phyloP scores from a whole-genome alignment of 1,140 invertebrate genomes.

The fruit fly (Drosophila melanogaster) region DNA sequence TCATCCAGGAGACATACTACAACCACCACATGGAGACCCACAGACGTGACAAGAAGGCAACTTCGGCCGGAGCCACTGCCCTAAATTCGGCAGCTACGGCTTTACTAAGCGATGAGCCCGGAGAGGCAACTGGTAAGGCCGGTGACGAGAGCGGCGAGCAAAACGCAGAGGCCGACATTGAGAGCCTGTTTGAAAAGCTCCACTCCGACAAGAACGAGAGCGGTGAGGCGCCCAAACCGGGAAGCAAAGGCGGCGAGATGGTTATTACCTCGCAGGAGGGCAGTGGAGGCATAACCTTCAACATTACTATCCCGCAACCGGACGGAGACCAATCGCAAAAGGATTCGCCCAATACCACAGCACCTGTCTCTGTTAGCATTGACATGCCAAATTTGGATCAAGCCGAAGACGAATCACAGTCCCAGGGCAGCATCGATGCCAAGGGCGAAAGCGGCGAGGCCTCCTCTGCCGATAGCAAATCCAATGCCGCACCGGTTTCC shows the following conservation, averaged over 20 bases:
- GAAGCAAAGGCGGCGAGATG: conserved; percentile 62
- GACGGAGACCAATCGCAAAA: conserved; percentile 69
- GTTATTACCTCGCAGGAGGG: conserved; percentile 83
- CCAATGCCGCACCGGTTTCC: conserved; percentile 71
- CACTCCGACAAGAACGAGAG: conserved; percentile 82
- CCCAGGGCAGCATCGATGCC: conserved; percentile 54
- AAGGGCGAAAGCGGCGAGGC: conserved; percentile 32
- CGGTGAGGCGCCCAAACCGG: conserved; percentile 40
- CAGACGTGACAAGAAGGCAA: conserved; percentile 70
- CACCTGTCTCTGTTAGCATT: conserved; percentile 79
- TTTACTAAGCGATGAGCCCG: conserved; percentile 68
- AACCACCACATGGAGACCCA: conserved; percentile 84
- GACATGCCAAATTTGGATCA: conserved; percentile 83
- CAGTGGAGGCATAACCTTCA: conserved; percentile 83
- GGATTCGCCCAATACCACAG: conserved; percentile 65
- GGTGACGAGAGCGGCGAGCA: conserved; percentile 55
- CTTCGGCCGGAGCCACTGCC: conserved; percentile 37
- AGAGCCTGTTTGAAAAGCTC: conserved; percentile 84
- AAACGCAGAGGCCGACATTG: conserved; percentile 79
- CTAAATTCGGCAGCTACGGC: conserved; percentile 72
- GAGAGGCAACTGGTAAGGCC: conserved; percentile 31
- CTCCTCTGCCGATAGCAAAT: conserved; percentile 50
- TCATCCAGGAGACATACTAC: conserved; percentile 84
- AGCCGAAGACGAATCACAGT: conserved; percentile 77
- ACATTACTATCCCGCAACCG: conserved; percentile 81